A percentile compares a stretch with the other conserved stretches of the same genome.
Conservation (phyloP, 2,113 vertebrate genomes). For the Oxyura jamaicensis region DNA sequence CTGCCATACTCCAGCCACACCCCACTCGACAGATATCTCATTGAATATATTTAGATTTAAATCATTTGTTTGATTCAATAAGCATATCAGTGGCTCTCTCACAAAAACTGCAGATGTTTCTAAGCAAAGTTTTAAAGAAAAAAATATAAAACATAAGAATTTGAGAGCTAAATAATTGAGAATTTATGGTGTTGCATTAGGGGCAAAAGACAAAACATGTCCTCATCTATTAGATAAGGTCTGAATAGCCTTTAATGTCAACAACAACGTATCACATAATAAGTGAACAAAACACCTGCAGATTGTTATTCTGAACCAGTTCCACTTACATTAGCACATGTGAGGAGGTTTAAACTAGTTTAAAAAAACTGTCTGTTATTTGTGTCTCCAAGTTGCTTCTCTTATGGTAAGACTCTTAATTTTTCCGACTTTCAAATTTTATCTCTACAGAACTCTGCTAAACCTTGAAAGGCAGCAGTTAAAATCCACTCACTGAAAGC, state of each 20-base stretch:
- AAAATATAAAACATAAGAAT: not conserved
- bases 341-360: not conserved
- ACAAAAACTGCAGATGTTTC: not conserved
- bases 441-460: not conserved
- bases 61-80: not conserved
- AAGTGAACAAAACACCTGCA: not conserved
- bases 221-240: too few species aligned
- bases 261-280: not conserved
- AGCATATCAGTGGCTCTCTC: not conserved
- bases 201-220: not conserved
- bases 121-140: not conserved
- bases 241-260: not conserved
- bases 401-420: not conserved
- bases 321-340: fast-evolving
- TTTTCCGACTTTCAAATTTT: not conserved
- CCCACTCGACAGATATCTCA: not conserved
- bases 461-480: not conserved
- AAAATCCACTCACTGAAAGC: not conserved
- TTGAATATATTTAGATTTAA: not conserved
- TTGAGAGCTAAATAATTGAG: not conserved
- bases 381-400: not conserved
- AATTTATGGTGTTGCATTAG: not conserved
- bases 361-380: not conserved
- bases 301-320: not conserved
- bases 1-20: not conserved